Base-by-base conservation (phyloP, 2,888 invertebrate species). In the Ametastegia equiseti region DNA sequence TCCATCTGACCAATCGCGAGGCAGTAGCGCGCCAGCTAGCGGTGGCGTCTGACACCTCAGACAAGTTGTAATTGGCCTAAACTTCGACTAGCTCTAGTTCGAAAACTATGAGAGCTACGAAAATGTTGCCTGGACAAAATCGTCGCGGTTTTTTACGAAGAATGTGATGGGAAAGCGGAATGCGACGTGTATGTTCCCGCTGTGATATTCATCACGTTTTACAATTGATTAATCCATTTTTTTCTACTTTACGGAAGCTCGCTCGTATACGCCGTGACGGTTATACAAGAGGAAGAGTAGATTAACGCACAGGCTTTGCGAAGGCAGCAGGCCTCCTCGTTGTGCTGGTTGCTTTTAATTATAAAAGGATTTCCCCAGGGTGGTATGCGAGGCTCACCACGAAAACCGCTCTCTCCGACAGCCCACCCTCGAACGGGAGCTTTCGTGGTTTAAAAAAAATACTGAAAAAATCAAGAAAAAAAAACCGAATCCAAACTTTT, bases 351-450 rank as follows among this genome's bases (percentile, higher is more conserved):
- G 78, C 30, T 78, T 78, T 78, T 78, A 78, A 78, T 78, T 78
- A 78, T 78, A 78, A 63, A 78, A 78, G 78, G 78, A 78, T 78
- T 78, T 78, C 78, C 78, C 78, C 15, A 57, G 78, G 42, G 78
- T 30, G 78, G 78, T 78, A 78, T 45, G 57, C 78, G 75, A 54
- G 78, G 27, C 30, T 78, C 42, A 78, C 78, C 78, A 30, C 78
- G 60, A 78, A 78, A 67, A 71, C 45, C 71, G 71, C 71, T 45
- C 71, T 71, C 45, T 45, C 27, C 36, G 36, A 19, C 39, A 36
- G 39, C 67, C 36, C 39, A 19, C 39, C 30, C 19, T 67, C 36
- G 19, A 1, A 30, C 6, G 27, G 36, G 39, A 11, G 69, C n/a
- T 36, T 42, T 42, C 11, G 67, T 39, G 45, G 69, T 19, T 45